These are phyloP conservation scores for Pasiphila rectangulata DNA, from an alignment of 2,888 invertebrate genomes.

Conservation along the genomic window DNA sequence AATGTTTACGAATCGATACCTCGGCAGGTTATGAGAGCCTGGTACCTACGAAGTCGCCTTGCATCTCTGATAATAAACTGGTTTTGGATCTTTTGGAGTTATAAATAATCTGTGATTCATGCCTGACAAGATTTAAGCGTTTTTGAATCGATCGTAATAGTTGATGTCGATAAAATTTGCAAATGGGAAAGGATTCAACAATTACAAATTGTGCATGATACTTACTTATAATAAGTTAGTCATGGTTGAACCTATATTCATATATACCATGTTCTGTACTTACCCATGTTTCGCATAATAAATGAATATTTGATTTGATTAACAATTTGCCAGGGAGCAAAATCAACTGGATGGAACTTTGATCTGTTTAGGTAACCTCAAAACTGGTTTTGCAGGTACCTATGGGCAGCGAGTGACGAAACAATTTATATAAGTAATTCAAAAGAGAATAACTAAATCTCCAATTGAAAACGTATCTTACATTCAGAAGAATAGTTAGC, in stretches of 20 bases:
- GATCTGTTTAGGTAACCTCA: constrained; percentile 53
- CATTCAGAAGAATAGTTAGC: no score
- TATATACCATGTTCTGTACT: no score
- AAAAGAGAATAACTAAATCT: constrained; percentile 13
- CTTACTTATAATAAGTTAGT: no score
- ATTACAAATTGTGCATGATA: no score
- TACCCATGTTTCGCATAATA: no score
- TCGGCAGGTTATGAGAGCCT: constrained; percentile 66
- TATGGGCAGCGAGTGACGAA: constrained; percentile 27
- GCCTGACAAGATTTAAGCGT: constrained; percentile 21
- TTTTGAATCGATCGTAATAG: constrained; percentile 18
- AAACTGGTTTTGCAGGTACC: constrained; percentile 54
- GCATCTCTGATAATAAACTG: constrained; percentile 39
- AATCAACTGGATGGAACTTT: constrained; percentile 39
- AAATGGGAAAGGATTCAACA: constrained; percentile 40
- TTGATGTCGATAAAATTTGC: constrained; percentile 19
- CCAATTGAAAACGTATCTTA: no score
- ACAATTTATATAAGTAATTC: constrained; percentile 29
- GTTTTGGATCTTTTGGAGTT: constrained; percentile 31
- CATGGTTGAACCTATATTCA: no score
- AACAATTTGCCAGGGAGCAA: no score
- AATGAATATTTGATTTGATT: no score
- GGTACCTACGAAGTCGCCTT: constrained; percentile 42
- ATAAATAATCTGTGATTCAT: constrained; percentile 35
- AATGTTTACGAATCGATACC: constrained; percentile 65